phyloP scores from a whole-genome alignment of 2,888 invertebrate species.

The Trichopria drosophilae region DNA sequence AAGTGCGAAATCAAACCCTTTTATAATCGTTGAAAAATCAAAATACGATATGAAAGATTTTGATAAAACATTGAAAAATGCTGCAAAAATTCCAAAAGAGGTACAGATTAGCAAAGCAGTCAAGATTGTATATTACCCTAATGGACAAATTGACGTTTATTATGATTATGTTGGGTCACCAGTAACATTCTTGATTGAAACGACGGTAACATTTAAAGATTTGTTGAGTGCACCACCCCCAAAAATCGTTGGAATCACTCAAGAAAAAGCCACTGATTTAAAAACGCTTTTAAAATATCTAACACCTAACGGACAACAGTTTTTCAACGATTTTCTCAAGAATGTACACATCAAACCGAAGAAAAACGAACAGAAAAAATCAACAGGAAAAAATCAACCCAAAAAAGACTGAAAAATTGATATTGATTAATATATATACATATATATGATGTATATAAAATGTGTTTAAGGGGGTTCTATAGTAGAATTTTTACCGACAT shows the following conservation, averaged over 20 bases:
- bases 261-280: no score
- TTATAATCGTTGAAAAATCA: constrained; percentile 5
- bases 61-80: constrained; percentile 2
- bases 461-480: no score
- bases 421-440: no score
- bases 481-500: no score
- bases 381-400: no score
- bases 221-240: constrained; percentile 4
- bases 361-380: no score
- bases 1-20: constrained; percentile 8
- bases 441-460: no score
- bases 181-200: neutral
- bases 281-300: constrained; percentile 15
- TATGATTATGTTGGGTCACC: constrained; percentile 18
- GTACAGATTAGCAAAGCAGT: constrained; percentile 19
- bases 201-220: neutral
- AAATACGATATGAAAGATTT: constrained; percentile 9
- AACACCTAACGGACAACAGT: no score
- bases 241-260: constrained; percentile 13
- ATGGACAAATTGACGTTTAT: constrained; percentile 12
- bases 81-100: constrained; percentile 5
- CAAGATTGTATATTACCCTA: constrained; percentile 17
- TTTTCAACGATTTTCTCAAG: no score
- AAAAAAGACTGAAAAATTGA: no score
- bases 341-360: no score